Conservation (phyloP, 2,113 vertebrate species). For the Hypomesus transpacificus region DNA sequence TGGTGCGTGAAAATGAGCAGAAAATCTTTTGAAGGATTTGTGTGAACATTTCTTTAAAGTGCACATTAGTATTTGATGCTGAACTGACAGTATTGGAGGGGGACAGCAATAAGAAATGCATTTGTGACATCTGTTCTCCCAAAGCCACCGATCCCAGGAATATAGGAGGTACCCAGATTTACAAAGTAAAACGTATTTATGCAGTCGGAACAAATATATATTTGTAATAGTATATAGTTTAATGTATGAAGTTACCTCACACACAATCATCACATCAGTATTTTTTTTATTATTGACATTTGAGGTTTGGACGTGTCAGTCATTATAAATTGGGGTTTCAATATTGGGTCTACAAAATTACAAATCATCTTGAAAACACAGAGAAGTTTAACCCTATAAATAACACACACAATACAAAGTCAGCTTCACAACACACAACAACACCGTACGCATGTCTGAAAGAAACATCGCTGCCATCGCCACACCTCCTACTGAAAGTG, state of each 20-base stretch:
- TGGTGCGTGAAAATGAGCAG: too few species aligned
- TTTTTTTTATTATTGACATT: slow-evolving; percentile 51
- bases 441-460: slow-evolving; percentile 13
- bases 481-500: too few species aligned
- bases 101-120: not conserved
- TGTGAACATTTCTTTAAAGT: too few species aligned
- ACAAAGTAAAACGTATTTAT: not conserved
- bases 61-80: not conserved
- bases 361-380: slow-evolving; percentile 7
- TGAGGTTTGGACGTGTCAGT: slow-evolving; percentile 21
- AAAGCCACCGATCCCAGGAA: too few species aligned
- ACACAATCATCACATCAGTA: slow-evolving; percentile 25
- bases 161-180: too few species aligned
- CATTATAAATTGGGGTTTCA: slow-evolving; percentile 30
- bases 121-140: not conserved
- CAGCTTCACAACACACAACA: not conserved
- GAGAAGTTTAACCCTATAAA: slow-evolving; percentile 20
- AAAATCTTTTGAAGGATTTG: too few species aligned
- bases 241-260: not conserved
- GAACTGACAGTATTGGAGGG: not conserved
- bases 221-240: not conserved
- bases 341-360: slow-evolving; percentile 23
- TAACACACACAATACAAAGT: slow-evolving; percentile 14
- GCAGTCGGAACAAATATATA: not conserved
- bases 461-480: too few species aligned